Base-by-base conservation (phyloP, 2,888 invertebrate species). In the Bembecia ichneumoniformis region DNA sequence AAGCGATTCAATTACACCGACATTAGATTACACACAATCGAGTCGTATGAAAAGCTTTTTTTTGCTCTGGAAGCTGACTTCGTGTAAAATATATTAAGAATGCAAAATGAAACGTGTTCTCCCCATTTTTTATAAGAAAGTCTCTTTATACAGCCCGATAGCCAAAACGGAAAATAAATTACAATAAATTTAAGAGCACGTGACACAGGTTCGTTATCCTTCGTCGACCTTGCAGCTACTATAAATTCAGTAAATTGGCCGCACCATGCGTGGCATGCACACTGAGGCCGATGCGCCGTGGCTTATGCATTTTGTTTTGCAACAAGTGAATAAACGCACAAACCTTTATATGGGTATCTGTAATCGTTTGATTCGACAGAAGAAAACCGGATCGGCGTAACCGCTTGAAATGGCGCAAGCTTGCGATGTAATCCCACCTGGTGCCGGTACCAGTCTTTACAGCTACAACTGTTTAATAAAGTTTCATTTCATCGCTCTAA, bases 191-290 rank as follows among this genome's bases (percentile, higher is more conserved):
- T 14, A 40, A 40, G 14, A 13, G 11, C 54, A 56, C 58, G 58
- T 61, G 62, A 63, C 64, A 59, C 55, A 71, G 70, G 86, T 80
- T 84, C 82, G 74, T 77, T 78, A 79, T 82, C 78, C 86, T 82
- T 73, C 58, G 62, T 60, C 81, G 84, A 81, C 84, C 86, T 84
- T 84, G 83, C 77, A 74, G 76, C 72, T 76, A 76, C 72, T 73
- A 80, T 81, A 78, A 81, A 84, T 82, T 80, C 70, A 74, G 79
- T 75, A 73, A 82, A 82, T 82, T 79, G 76, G 66, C 71, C 71
- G 74, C 73, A 76, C 76, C 74, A 66, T 66, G 64, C 68, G 68
- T 28, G 9, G 28, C 66, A 72, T 78, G 78, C 78, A 80, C 80
- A 82, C 62, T 62, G 66, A 65, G 73, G 67, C 68, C 74, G 78